These are phyloP conservation scores for Thumatha senex DNA, from an alignment of 2,888 invertebrate genomes.

Conservation along the genomic window DNA sequence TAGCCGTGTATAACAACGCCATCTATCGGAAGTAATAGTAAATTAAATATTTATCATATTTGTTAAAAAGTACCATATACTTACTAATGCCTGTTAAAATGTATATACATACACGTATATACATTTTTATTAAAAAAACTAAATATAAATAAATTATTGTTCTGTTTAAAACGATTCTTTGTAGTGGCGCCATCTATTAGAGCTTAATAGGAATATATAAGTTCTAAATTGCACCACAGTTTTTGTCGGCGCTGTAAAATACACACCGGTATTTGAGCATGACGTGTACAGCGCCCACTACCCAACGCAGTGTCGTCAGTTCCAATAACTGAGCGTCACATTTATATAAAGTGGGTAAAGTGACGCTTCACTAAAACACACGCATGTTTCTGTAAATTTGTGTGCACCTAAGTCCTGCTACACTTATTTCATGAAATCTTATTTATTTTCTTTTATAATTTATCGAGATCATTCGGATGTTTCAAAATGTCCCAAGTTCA, in stretches of 20 bases:
- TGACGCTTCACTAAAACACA: conserved; percentile 68
- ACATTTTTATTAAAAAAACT: too few relatives aligned
- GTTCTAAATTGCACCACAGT: conserved; percentile 10
- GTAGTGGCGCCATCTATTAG: conserved; percentile 22
- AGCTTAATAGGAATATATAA: background rate
- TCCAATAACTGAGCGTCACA: conserved; percentile 45
- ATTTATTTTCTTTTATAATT: background rate
- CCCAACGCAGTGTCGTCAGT: conserved; percentile 62
- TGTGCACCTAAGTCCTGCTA: conserved; percentile 69
- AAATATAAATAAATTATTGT: too few relatives aligned
- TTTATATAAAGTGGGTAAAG: conserved; percentile 53
- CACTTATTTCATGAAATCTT: conserved; percentile 30
- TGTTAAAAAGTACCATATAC: too few relatives aligned
- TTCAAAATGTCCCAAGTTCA: conserved; percentile 10
- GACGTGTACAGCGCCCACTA: conserved; percentile 41
- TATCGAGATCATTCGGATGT: too few relatives aligned
- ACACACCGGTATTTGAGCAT: conserved; percentile 8
- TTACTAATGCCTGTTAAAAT: too few relatives aligned
- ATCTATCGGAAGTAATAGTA: too few relatives aligned
- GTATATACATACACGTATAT: too few relatives aligned
- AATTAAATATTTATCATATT: too few relatives aligned
- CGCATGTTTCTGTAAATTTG: conserved; percentile 57
- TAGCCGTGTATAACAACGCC: too few relatives aligned
- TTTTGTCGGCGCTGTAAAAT: conserved; percentile 7
- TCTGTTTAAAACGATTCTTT: too few relatives aligned